phyloP scores from a whole-genome alignment of 64 coral and sea anemone genomes.

The Pocillopora verrucosa region DNA sequence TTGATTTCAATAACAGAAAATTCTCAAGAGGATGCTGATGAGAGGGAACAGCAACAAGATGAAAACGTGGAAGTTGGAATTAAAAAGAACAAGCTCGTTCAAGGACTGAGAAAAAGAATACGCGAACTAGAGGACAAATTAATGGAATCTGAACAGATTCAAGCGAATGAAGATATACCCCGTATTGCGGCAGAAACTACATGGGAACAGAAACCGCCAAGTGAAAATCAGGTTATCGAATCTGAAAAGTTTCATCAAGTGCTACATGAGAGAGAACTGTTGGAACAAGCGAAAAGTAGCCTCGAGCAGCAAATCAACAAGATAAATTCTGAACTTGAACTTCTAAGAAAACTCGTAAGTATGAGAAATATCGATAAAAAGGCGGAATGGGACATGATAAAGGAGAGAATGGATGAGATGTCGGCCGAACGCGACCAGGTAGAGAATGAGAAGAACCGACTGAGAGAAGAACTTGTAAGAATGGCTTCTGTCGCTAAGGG shows the following conservation, averaged over 20 bases:
- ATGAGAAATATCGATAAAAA: conserved; percentile 82
- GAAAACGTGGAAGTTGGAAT: conserved; percentile 63
- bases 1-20: conserved; percentile 42
- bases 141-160: conserved; percentile 35
- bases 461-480: conserved; percentile 66
- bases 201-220: background rate
- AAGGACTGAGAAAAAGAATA: conserved; percentile 62
- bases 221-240: conserved; percentile 31
- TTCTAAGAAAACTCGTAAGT: conserved; percentile 88
- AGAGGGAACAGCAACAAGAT: conserved; percentile 63
- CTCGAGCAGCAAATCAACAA: conserved; percentile 66
- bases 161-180: conserved; percentile 13
- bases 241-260: conserved; percentile 47
- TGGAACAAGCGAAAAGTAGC: conserved; percentile 66
- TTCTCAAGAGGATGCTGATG: conserved; percentile 73
- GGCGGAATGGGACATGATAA: conserved; percentile 81
- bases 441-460: conserved; percentile 59
- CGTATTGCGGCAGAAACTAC: conserved; percentile 9
- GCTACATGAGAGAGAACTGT: conserved; percentile 5
- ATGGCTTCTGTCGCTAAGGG: conserved; percentile 85
- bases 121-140: conserved; percentile 74
- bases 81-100: conserved; percentile 77
- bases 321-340: conserved; percentile 75
- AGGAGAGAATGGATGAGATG: conserved; percentile 86
- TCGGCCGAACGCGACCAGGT: conserved; percentile 62